A percentile compares a stretch with the other conserved stretches of the same genome.
phyloP scores from a whole-genome alignment of 2,113 vertebrate genomes.

The Tursiops truncatus region DNA sequence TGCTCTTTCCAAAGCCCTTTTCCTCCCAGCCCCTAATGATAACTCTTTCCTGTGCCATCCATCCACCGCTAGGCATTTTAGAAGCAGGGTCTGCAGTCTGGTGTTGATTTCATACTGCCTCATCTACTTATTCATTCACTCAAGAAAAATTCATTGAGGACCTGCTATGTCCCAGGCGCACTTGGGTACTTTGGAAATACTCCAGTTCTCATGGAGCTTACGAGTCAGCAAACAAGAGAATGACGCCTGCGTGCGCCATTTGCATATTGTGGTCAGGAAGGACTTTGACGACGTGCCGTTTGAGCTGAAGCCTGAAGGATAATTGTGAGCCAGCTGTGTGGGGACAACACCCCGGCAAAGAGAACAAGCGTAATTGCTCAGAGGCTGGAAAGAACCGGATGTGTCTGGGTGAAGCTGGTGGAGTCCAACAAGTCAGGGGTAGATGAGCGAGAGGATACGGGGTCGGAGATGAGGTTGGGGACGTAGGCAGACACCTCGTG shows the following conservation, averaged over 20 bases:
- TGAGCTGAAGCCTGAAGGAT: neutral
- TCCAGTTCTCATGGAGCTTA: neutral
- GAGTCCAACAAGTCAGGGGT: neutral
- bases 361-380: too few relatives aligned
- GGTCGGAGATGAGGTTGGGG: neutral
- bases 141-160: neutral
- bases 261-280: neutral
- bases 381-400: neutral
- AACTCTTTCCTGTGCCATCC: neutral
- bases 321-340: neutral
- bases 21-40: neutral
- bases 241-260: neutral
- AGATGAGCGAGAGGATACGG: neutral
- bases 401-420: neutral
- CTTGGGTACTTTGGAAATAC: neutral
- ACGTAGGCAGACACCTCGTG: fast-evolving
- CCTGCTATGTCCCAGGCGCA: neutral
- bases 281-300: neutral
- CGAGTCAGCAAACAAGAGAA: neutral
- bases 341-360: neutral
- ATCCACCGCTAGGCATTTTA: neutral
- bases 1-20: neutral
- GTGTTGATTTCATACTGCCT: neutral
- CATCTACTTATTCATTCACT: neutral
- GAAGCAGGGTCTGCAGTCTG: neutral